Evolutionary conservation across 2,888 invertebrate species (phyloP).

Genomic region (Sycophila texana): DNA sequence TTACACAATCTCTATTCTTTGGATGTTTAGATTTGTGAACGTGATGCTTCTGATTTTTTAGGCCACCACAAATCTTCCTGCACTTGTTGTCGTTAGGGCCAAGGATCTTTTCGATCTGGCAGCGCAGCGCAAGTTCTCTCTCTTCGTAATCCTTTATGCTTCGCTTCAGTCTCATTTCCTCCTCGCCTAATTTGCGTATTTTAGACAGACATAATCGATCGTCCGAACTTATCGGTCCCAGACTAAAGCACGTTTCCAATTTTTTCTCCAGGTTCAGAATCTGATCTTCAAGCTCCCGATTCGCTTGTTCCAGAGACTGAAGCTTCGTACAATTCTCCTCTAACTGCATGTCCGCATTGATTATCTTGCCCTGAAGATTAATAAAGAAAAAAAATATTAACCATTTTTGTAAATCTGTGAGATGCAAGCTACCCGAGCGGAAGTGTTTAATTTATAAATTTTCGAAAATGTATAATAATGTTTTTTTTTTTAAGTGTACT

Average conservation of each 20-base stretch:
- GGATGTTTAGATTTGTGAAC: conserved; percentile 12
- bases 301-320: conserved; percentile 65
- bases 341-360: conserved; percentile 67
- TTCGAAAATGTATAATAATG: not conserved
- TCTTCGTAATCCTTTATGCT: conserved; percentile 67
- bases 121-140: conserved; percentile 63
- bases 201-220: conserved; percentile 67
- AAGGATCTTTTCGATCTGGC: conserved; percentile 65
- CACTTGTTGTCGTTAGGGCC: conserved; percentile 29
- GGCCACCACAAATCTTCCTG: not conserved
- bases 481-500: not conserved
- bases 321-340: conserved; percentile 68
- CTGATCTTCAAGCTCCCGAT: conserved; percentile 64
- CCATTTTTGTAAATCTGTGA: conserved; percentile 57
- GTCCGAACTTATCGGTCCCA: conserved; percentile 66
- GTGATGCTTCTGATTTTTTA: conserved; percentile 35
- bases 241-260: conserved; percentile 57
- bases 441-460: not conserved
- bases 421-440: conserved; percentile 15
- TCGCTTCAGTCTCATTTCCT: conserved; percentile 65
- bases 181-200: conserved; percentile 66
- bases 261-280: conserved; percentile 61
- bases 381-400: conserved; percentile 46
- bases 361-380: conserved; percentile 67
- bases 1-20: conserved; percentile 33